phyloP scores from a whole-genome alignment of 2,797 vertebrate genomes.

The Acanthurus tractus region DNA sequence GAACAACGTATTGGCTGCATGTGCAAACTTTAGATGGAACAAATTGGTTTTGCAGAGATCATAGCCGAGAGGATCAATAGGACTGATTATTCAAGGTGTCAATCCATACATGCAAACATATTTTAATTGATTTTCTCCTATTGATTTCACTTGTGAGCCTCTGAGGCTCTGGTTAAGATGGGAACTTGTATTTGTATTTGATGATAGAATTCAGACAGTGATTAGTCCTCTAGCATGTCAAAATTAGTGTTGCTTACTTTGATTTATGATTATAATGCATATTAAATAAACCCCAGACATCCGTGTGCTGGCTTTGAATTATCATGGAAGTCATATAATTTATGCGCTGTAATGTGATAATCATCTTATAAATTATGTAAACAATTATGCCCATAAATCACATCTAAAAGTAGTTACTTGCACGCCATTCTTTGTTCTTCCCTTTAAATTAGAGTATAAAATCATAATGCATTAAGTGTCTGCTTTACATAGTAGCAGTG shows the following conservation, averaged over 20 bases:
- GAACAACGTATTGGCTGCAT: conserved; percentile 79
- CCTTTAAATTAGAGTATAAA: conserved; percentile 46
- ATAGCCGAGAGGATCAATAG: conserved; percentile 78
- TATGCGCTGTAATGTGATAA: conserved; percentile 71
- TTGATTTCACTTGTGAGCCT: conserved; percentile 73
- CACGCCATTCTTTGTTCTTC: conserved; percentile 52
- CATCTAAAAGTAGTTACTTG: conserved; percentile 49
- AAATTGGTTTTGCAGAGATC: conserved; percentile 84
- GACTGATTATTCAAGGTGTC: conserved; percentile 83
- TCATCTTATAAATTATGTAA: conserved; percentile 78
- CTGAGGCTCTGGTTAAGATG: conserved; percentile 71
- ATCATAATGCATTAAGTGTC: conserved; percentile 17
- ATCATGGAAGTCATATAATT: conserved; percentile 67
- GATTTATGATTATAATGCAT: conserved; percentile 81
- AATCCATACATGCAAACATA: conserved; percentile 85
- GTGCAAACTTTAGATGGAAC: conserved; percentile 80
- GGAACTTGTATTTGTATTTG: conserved; percentile 73
- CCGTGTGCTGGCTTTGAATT: conserved; percentile 54
- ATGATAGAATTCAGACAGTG: conserved; percentile 72
- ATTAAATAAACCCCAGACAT: conserved; percentile 72
- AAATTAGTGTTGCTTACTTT: conserved; percentile 75
- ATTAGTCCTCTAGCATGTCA: conserved; percentile 70
- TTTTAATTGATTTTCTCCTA: conserved; percentile 84
- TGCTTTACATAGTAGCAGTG: conserved; percentile 19
- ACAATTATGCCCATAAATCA: conserved; percentile 71